Conservation (phyloP, 2,888 invertebrate genomes). For the Rhingia rostrata region DNA sequence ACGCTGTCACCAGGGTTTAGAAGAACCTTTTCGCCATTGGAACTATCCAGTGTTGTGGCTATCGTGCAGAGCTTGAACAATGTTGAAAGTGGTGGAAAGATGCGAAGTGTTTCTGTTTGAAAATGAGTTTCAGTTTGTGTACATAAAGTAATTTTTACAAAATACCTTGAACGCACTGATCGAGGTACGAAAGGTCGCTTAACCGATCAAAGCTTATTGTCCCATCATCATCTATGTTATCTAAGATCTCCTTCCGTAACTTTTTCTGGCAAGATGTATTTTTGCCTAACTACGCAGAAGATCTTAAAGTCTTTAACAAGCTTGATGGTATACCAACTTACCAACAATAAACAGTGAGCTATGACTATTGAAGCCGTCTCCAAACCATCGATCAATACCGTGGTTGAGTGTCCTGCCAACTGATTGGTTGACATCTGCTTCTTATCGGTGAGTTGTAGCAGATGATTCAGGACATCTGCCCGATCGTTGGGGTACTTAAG, state of each 20-base stretch:
- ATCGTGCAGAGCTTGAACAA: constrained; percentile 77
- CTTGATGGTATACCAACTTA: constrained; percentile 56
- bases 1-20: constrained; percentile 73
- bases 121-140: not conserved
- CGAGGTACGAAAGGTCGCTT: constrained; percentile 77
- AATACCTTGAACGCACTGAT: constrained; percentile 78
- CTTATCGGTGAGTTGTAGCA: constrained; percentile 76
- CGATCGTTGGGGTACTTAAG: constrained; percentile 58
- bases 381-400: constrained; percentile 78
- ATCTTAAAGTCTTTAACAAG: not conserved
- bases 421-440: constrained; percentile 76
- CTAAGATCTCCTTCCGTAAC: constrained; percentile 76
- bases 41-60: constrained; percentile 62
- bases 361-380: constrained; percentile 78
- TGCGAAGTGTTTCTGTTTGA: constrained; percentile 76
- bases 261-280: constrained; percentile 76
- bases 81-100: constrained; percentile 76
- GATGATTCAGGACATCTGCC: constrained; percentile 77
- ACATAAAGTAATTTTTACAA: not conserved
- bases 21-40: constrained; percentile 55
- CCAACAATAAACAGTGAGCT: constrained; percentile 77
- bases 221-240: constrained; percentile 47
- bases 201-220: constrained; percentile 75
- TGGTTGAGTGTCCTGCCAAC: constrained; percentile 78
- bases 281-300: constrained; percentile 75